Evolutionary conservation across 2,113 vertebrate genomes (phyloP).

Genomic region (Ptychochromis oligacanthus): DNA sequence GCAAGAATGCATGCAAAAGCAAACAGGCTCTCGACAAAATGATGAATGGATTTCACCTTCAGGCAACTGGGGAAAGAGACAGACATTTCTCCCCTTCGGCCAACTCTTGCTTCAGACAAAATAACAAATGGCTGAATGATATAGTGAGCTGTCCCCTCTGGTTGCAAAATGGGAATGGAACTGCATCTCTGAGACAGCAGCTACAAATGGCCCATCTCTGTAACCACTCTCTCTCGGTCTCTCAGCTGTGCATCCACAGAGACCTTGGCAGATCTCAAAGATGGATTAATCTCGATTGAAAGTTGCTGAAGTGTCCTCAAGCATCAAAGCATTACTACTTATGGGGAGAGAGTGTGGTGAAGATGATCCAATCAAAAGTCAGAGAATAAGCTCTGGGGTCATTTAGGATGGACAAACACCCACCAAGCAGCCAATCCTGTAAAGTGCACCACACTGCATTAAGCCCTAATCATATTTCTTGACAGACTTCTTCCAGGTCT

Average conservation of each 20-base stretch:
- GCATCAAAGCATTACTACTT: slow-evolving; percentile 63
- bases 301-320: slow-evolving; percentile 72
- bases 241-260: slow-evolving; percentile 43
- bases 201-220: slow-evolving; percentile 67
- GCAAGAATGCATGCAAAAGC: slow-evolving; percentile 47
- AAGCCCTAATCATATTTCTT: slow-evolving; percentile 37
- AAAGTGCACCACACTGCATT: slow-evolving; percentile 33
- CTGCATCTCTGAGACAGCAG: slow-evolving; percentile 54
- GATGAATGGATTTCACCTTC: slow-evolving; percentile 68
- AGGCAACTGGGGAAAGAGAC: slow-evolving; percentile 58
- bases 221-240: slow-evolving; percentile 32
- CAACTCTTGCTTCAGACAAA: slow-evolving; percentile 63
- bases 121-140: slow-evolving; percentile 72
- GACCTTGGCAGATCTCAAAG: slow-evolving; percentile 69
- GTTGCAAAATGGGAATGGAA: slow-evolving; percentile 57
- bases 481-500: background rate
- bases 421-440: background rate
- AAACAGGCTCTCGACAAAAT: slow-evolving; percentile 49
- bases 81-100: slow-evolving; percentile 57
- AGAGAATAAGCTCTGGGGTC: slow-evolving; percentile 40
- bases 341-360: slow-evolving; percentile 39
- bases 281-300: slow-evolving; percentile 71
- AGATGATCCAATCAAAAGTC: slow-evolving; percentile 42
- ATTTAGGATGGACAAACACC: slow-evolving; percentile 40
- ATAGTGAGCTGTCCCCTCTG: slow-evolving; percentile 69